These are phyloP conservation scores for Drosophila meridiana DNA, from an alignment of 2,888 invertebrate species.

Conservation along the genomic window DNA sequence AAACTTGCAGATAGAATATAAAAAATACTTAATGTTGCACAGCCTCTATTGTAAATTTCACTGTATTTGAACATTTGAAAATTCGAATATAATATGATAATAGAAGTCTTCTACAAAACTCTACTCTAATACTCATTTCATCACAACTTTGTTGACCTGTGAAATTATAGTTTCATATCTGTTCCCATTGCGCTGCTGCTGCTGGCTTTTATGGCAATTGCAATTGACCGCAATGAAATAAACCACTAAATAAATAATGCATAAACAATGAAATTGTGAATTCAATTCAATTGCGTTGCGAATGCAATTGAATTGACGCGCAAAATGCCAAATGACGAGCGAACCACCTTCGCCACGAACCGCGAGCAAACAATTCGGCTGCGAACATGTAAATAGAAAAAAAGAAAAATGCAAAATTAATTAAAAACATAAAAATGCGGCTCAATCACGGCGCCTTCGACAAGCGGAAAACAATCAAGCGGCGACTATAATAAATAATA, in stretches of 20 bases:
- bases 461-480: constrained; percentile 14
- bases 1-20: not conserved
- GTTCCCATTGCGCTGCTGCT: constrained; percentile 5
- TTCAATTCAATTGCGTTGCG: constrained; percentile 50
- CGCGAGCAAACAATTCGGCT: constrained; percentile 16
- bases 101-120: not conserved
- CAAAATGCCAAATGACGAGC: constrained; percentile 28
- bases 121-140: not conserved
- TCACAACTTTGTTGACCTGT: not conserved
- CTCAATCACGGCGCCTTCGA: constrained; percentile 43
- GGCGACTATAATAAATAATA: constrained; percentile 27
- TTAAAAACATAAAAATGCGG: constrained; percentile 62
- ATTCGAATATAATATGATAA: not conserved
- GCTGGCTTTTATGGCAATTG: constrained; percentile 40
- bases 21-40: no score
- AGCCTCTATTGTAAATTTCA: no score
- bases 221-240: constrained; percentile 62
- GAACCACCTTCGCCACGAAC: constrained; percentile 1
- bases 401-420: constrained; percentile 60
- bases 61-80: not conserved
- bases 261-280: constrained; percentile 56
- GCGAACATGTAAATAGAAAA: constrained; percentile 29
- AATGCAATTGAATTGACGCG: constrained; percentile 14
- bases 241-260: constrained; percentile 77
- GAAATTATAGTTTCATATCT: not conserved